These are phyloP conservation scores for Ornithoptera alexandrae DNA, from an alignment of 2,888 invertebrate genomes.

Conservation along the genomic window DNA sequence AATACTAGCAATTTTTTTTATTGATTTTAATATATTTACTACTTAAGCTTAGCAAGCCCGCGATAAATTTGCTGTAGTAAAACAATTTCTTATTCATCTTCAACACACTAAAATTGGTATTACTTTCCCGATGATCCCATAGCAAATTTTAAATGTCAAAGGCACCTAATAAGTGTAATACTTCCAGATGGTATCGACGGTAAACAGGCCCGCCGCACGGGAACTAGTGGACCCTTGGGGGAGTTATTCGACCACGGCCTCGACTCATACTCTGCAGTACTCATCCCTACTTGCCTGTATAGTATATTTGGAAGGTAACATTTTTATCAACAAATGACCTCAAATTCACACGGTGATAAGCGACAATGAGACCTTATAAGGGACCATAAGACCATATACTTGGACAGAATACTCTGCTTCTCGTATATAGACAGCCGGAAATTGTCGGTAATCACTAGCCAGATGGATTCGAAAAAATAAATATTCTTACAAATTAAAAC, in stretches of 20 bases:
- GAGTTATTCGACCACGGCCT: conserved; percentile 99
- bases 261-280: conserved; percentile 96
- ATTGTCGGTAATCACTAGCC: too few relatives aligned
- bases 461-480: too few relatives aligned
- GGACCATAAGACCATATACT: accelerated
- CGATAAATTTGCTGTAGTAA: not conserved
- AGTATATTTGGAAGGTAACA: conserved; percentile 90
- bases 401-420: not conserved
- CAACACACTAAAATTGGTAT: not conserved
- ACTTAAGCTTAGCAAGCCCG: not conserved
- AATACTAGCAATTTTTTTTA: not conserved
- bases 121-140: too few relatives aligned
- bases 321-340: not conserved
- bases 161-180: not conserved
- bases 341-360: not conserved
- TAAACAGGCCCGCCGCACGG: conserved; percentile 97
- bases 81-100: not conserved
- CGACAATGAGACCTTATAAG: not conserved
- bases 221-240: conserved; percentile 95
- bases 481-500: too few relatives aligned
- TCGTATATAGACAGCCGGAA: not conserved
- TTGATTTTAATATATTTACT: not conserved
- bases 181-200: conserved; percentile 97
- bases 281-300: conserved; percentile 96
- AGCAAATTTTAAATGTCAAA: not conserved